Conservation (phyloP, 2,113 vertebrate genomes). For the Pterophyllum scalare region DNA sequence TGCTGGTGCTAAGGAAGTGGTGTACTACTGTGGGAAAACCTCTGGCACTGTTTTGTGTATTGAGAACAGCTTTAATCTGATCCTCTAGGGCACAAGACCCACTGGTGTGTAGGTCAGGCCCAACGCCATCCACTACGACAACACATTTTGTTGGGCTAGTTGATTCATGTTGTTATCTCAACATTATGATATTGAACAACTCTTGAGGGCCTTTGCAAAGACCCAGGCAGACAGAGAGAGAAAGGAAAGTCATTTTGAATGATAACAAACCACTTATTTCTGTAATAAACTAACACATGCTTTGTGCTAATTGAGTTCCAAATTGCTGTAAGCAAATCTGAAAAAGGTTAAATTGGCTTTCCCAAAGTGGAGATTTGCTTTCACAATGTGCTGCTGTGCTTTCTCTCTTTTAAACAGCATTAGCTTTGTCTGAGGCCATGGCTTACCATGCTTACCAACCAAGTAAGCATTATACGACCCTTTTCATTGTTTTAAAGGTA, state of each 20-base stretch:
- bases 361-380: slow-evolving; percentile 18
- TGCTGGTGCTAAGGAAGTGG: slow-evolving; percentile 51
- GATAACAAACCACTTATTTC: slow-evolving; percentile 58
- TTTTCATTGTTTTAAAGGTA: background rate
- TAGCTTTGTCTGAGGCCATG: background rate
- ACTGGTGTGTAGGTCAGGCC: slow-evolving; percentile 37
- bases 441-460: background rate
- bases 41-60: slow-evolving; percentile 38
- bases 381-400: background rate
- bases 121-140: slow-evolving; percentile 41
- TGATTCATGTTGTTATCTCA: slow-evolving; percentile 53
- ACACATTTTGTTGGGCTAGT: slow-evolving; percentile 44
- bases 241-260: slow-evolving; percentile 29
- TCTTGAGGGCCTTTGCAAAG: slow-evolving; percentile 46
- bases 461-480: background rate
- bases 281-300: slow-evolving; percentile 59
- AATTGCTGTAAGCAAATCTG: slow-evolving; percentile 50
- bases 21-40: slow-evolving; percentile 43
- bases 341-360: slow-evolving; percentile 54
- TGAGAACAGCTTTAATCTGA: slow-evolving; percentile 37
- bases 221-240: slow-evolving; percentile 19
- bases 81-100: slow-evolving; percentile 41
- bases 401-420: background rate
- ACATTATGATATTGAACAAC: slow-evolving; percentile 25
- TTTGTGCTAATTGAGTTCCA: slow-evolving; percentile 59